Percentiles rank a stretch among this genome's conserved stretches.
phyloP scores from a whole-genome alignment of 2,797 vertebrate species.

The Danio aesculapii region DNA sequence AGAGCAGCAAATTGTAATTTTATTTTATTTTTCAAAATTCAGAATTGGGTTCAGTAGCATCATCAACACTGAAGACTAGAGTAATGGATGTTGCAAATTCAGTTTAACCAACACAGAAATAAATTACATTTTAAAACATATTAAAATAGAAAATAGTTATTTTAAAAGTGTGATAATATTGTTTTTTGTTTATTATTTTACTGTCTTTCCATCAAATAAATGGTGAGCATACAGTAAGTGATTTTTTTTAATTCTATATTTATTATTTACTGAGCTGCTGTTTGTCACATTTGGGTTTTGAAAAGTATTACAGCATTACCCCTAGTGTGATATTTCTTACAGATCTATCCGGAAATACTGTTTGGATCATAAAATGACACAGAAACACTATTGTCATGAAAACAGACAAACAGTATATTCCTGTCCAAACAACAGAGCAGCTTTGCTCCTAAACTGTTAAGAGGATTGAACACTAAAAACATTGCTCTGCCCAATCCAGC shows the following conservation, averaged over 20 bases:
- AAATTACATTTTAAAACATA: not conserved
- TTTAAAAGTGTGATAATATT: too few species aligned
- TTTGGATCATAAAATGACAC: constrained; percentile 16
- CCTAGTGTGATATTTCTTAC: not conserved
- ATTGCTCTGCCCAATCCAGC: constrained; percentile 47
- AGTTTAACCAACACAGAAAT: not conserved
- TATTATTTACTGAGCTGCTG: not conserved
- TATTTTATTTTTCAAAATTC: too few species aligned
- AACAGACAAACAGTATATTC: constrained; percentile 58
- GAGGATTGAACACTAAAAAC: constrained; percentile 73
- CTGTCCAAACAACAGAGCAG: constrained; percentile 54
- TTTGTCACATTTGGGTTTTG: not conserved
- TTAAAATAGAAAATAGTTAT: too few species aligned
- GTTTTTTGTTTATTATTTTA: constrained; percentile 13
- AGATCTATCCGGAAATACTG: not conserved
- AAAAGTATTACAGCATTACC: not conserved
- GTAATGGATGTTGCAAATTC: not conserved
- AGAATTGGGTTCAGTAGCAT: not conserved
- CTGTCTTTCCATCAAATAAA: not conserved
- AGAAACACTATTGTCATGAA: constrained; percentile 44
- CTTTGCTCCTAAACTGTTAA: constrained; percentile 71
- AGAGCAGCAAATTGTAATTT: not conserved
- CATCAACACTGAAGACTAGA: not conserved
- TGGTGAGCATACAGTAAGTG: not conserved
- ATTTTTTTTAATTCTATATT: not conserved